These are phyloP conservation scores for Dendroctonus ponderosae DNA, from an alignment of 1,140 invertebrate species.

Conservation along the genomic window DNA sequence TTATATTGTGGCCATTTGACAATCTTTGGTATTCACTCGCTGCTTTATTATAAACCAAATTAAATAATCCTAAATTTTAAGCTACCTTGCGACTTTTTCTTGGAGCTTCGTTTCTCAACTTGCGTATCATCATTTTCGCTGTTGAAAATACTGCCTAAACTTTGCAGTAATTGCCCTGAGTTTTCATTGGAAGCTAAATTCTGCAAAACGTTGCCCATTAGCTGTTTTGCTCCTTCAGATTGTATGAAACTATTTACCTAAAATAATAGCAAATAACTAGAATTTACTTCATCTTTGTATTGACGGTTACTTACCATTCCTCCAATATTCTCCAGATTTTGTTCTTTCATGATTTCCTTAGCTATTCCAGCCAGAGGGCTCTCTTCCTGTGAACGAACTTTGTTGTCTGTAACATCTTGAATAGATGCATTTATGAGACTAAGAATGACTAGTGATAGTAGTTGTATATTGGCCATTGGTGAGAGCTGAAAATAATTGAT, in stretches of 20 bases:
- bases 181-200: slow-evolving; percentile 33
- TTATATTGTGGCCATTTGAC: too few relatives aligned
- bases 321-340: slow-evolving; percentile 52
- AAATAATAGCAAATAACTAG: background rate
- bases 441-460: slow-evolving; percentile 35
- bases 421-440: slow-evolving; percentile 17
- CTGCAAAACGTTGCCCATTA: slow-evolving; percentile 39
- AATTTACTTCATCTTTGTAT: background rate
- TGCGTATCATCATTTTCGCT: background rate
- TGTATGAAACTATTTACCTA: slow-evolving; percentile 53
- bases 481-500: too few relatives aligned
- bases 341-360: slow-evolving; percentile 46
- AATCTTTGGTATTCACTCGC: too few relatives aligned
- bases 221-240: slow-evolving; percentile 52
- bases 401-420: slow-evolving; percentile 37
- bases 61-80: too few relatives aligned
- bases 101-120: too few relatives aligned
- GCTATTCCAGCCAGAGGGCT: slow-evolving; percentile 59
- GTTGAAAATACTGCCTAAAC: slow-evolving; percentile 15
- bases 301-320: slow-evolving; percentile 52
- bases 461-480: background rate
- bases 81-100: too few relatives aligned
- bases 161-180: slow-evolving; percentile 45
- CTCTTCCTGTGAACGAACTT: slow-evolving; percentile 46
- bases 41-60: too few relatives aligned